Base-by-base conservation (phyloP, 2,113 vertebrate genomes). In the Hydrochoerus hydrochaeris region DNA sequence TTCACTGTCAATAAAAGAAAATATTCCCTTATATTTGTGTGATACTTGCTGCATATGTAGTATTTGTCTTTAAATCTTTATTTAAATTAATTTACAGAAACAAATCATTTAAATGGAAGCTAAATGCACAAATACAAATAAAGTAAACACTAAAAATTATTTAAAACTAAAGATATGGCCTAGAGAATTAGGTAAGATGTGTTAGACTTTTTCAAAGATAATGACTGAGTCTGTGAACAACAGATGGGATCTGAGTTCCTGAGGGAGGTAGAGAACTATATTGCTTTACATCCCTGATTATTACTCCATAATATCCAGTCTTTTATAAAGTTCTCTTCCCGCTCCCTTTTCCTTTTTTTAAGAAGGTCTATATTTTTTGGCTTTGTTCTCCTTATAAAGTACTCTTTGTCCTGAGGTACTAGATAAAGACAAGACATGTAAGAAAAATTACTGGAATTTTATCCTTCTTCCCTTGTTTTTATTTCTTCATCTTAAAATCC, bases 371-470 rank as follows among this genome's bases (percentile, higher is more conserved):
- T 67, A 11, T 94, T 75, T 41, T 80, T 80, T 80, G 77, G 49
- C 49, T 44, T 73, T 81, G 1, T 91, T 94, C 24, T 93, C 57
- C 35, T 95, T 96, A 38, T 95, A 95, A 97, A 94, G 95, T 80
- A 54, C 58, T 95, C 85, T 87, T 86, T 87, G 84, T 57, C 67
- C 90, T 84, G 60, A 93, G 80, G 67, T 46, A 90, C 63, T 26
- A 92, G 82, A 65, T 90, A 86, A 24, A 95, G 62, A 73, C 69
- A 97, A 81, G 96, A 96, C 44, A 77, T 78, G 87, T 57, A 83
- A 85, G 85, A 94, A 87, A 58, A 95, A 88, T 94, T 97, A 96
- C 13, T 88, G 77, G 88, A 80, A 96, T 92, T 92, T 92, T 95
- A 75, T 95, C 85, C 67, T 87, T 90, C 81, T 81, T 85, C 63